Evolutionary conservation across 2,888 invertebrate genomes (phyloP).

Genomic region (Agriotes lineatus): DNA sequence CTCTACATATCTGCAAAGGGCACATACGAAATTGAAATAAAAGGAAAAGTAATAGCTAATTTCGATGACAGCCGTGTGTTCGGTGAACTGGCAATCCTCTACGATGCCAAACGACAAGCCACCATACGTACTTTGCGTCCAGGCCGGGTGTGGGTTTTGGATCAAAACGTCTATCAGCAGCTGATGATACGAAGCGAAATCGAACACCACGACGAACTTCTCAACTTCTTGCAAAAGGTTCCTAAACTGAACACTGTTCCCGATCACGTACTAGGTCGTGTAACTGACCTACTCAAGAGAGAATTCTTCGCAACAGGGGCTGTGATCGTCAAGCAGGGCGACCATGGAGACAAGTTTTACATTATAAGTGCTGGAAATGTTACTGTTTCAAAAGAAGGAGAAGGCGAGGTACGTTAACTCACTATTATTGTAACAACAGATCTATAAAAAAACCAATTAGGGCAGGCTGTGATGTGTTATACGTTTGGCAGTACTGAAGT

Average conservation of each 20-base stretch:
- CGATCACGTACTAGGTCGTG: constrained; percentile 79
- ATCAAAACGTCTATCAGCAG: constrained; percentile 87
- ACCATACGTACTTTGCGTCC: constrained; percentile 86
- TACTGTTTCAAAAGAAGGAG: constrained; percentile 76
- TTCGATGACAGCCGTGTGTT: constrained; percentile 87
- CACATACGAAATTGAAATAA: constrained; percentile 87
- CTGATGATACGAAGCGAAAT: constrained; percentile 90
- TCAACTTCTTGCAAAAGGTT: constrained; percentile 86
- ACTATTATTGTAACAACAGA: no score
- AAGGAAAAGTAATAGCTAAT: constrained; percentile 79
- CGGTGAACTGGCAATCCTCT: constrained; percentile 94
- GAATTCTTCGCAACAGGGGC: constrained; percentile 86
- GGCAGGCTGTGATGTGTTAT: no score
- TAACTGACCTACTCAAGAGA: constrained; percentile 90
- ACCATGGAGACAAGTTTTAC: constrained; percentile 90
- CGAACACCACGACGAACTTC: constrained; percentile 86
- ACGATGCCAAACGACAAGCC: constrained; percentile 92
- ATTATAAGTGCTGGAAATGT: constrained; percentile 90
- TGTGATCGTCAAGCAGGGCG: constrained; percentile 87
- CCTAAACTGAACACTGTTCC: constrained; percentile 81
- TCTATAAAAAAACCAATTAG: no score
- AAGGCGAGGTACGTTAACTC: constrained; percentile 65
- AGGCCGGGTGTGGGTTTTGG: constrained; percentile 90
- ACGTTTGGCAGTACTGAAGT: no score
- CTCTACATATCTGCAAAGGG: constrained; percentile 90